A percentile compares a stretch with the other conserved stretches of the same genome.
Evolutionary conservation across 64 coral and sea anemone genomes (phyloP).

Genomic region (Pocillopora verrucosa): DNA sequence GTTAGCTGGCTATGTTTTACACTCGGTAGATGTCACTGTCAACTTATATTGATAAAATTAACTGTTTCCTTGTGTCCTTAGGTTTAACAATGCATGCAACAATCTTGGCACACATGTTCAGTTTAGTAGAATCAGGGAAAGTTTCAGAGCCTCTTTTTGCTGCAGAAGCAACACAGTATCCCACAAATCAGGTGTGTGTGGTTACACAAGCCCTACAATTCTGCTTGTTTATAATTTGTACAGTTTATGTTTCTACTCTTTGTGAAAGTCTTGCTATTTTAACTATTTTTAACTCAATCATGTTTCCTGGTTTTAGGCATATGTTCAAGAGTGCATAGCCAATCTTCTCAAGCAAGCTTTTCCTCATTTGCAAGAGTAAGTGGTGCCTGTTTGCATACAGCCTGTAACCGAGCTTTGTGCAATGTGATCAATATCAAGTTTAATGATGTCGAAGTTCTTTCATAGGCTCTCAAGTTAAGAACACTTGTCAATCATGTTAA

Average conservation of each 20-base stretch:
- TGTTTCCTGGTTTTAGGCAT: slow-evolving; percentile 58
- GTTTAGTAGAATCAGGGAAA: slow-evolving; percentile 79
- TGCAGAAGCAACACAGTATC: slow-evolving; percentile 45
- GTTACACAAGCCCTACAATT: slow-evolving; percentile 14
- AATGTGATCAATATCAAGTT: no score
- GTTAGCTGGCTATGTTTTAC: no score
- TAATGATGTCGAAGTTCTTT: no score
- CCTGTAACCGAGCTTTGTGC: background rate
- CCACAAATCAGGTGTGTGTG: slow-evolving; percentile 67
- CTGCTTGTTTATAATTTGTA: background rate
- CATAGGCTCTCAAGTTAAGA: no score
- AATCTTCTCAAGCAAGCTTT: slow-evolving; percentile 92
- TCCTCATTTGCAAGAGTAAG: slow-evolving; percentile 97
- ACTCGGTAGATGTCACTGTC: background rate
- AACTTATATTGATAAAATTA: background rate
- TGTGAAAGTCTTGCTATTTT: no score
- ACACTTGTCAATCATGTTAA: no score
- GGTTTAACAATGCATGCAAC: slow-evolving; percentile 96
- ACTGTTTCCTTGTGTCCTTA: slow-evolving; percentile 1
- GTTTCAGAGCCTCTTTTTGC: slow-evolving; percentile 72
- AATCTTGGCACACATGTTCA: slow-evolving; percentile 96
- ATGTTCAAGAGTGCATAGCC: slow-evolving; percentile 84
- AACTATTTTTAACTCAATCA: no score
- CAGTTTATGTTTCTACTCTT: background rate
- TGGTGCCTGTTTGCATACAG: background rate